Evolutionary conservation across 2,113 vertebrate genomes (phyloP).

Genomic region (Hydropotes inermis): DNA sequence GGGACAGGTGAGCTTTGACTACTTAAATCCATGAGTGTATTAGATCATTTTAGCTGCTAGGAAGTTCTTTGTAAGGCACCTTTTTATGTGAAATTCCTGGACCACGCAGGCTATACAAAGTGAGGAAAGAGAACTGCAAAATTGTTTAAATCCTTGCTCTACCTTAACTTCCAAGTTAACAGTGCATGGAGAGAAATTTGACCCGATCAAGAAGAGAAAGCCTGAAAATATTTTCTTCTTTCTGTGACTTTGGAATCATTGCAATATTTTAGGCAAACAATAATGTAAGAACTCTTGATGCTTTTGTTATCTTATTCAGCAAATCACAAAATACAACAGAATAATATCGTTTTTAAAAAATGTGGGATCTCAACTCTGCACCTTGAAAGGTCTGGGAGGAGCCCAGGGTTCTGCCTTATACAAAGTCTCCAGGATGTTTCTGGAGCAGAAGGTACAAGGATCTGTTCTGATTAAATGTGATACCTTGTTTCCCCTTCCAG

Average conservation of each 20-base stretch:
- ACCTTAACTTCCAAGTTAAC: background rate
- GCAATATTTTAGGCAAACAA: conserved; percentile 2
- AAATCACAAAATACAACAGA: background rate
- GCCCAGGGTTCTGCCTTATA: background rate
- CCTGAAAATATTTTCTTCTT: background rate
- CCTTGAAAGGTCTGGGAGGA: background rate
- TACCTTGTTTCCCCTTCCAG: background rate
- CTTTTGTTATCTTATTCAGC: background rate
- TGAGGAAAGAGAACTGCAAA: background rate
- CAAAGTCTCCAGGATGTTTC: background rate
- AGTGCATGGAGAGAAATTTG: background rate
- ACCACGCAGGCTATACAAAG: background rate
- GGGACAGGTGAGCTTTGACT: background rate
- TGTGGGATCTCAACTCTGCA: background rate
- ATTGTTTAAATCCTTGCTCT: background rate
- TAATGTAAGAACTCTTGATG: background rate
- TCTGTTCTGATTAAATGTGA: background rate
- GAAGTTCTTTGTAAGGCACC: background rate
- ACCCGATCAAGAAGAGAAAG: background rate
- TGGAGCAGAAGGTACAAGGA: background rate
- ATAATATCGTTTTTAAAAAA: background rate
- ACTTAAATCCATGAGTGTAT: background rate
- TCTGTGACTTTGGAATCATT: conserved; percentile 23
- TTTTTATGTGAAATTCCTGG: background rate
- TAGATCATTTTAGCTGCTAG: background rate